Evolutionary conservation across 2,797 vertebrate species (phyloP).

Genomic region (Phoxinus dragarum): DNA sequence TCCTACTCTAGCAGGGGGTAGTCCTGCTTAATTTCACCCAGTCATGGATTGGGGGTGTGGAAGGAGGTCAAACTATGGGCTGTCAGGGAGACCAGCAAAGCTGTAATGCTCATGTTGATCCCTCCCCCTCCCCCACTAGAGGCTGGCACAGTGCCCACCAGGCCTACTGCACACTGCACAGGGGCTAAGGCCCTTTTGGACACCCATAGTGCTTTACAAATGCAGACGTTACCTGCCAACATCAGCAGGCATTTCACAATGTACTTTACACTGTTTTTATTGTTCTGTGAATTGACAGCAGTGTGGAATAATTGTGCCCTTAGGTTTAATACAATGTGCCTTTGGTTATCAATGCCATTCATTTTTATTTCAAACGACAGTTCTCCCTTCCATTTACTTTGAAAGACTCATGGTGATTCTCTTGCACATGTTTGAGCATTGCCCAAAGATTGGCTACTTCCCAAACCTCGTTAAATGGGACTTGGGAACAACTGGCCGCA

Average conservation of each 20-base stretch:
- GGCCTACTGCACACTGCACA: slow-evolving; percentile 55
- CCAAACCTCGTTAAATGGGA: slow-evolving; percentile 43
- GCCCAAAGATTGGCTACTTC: slow-evolving; percentile 57
- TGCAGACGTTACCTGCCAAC: slow-evolving; percentile 56
- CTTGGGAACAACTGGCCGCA: slow-evolving; percentile 45
- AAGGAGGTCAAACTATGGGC: slow-evolving; percentile 44
- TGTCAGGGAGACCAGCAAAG: slow-evolving; percentile 54
- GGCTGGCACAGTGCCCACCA: slow-evolving; percentile 55
- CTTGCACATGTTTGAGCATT: slow-evolving; percentile 59
- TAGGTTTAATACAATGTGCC: slow-evolving; percentile 89
- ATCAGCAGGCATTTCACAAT: slow-evolving; percentile 55
- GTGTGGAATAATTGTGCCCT: slow-evolving; percentile 81
- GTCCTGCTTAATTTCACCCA: slow-evolving; percentile 43
- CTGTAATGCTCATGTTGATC: slow-evolving; percentile 48
- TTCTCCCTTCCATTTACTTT: slow-evolving; percentile 74
- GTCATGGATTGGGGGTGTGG: slow-evolving; percentile 34
- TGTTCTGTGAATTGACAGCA: slow-evolving; percentile 70
- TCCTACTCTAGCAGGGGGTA: slow-evolving; percentile 47
- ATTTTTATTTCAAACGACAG: slow-evolving; percentile 64
- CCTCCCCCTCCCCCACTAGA: slow-evolving; percentile 43
- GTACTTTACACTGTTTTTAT: slow-evolving; percentile 58
- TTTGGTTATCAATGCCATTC: slow-evolving; percentile 85
- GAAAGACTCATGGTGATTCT: slow-evolving; percentile 60
- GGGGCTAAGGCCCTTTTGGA: slow-evolving; percentile 49
- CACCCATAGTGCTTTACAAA: slow-evolving; percentile 54